Conservation (phyloP, 2,888 invertebrate genomes). For the Neoaliturus tenellus region DNA sequence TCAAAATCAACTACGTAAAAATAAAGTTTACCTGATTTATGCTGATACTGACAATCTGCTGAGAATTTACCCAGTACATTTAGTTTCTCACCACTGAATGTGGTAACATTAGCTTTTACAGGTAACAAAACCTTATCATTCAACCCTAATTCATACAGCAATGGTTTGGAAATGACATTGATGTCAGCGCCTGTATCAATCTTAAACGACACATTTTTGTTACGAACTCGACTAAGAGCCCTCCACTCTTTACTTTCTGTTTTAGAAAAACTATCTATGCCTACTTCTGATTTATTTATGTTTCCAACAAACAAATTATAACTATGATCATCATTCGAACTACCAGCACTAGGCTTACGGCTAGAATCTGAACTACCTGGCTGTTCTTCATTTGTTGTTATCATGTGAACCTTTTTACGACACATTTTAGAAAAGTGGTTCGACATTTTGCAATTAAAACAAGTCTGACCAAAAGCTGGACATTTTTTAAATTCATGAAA, state of each 20-base stretch:
- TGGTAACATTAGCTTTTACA: slow-evolving; percentile 17
- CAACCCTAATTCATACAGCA: neutral
- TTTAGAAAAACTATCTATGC: neutral
- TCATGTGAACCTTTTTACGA: neutral
- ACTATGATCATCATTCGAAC: no score
- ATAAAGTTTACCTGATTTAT: neutral
- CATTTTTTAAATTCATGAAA: slow-evolving; percentile 29
- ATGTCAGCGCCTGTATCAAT: neutral
- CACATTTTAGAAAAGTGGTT: slow-evolving; percentile 26
- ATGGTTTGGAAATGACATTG: neutral
- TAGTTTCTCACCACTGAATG: slow-evolving; percentile 15
- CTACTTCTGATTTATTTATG: neutral
- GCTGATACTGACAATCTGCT: neutral
- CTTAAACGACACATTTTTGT: slow-evolving; percentile 1
- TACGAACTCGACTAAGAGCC: neutral
- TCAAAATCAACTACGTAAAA: slow-evolving; percentile 25
- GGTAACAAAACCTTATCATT: slow-evolving; percentile 4
- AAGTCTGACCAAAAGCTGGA: neutral
- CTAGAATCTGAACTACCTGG: no score
- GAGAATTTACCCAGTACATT: slow-evolving; percentile 14
- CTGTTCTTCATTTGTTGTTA: neutral
- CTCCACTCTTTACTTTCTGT: neutral
- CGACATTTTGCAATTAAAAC: slow-evolving; percentile 12
- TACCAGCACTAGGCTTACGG: no score
- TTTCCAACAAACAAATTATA: slow-evolving; percentile 18